phyloP scores from a whole-genome alignment of 1,140 invertebrate genomes.

The Solenopsis fugax region DNA sequence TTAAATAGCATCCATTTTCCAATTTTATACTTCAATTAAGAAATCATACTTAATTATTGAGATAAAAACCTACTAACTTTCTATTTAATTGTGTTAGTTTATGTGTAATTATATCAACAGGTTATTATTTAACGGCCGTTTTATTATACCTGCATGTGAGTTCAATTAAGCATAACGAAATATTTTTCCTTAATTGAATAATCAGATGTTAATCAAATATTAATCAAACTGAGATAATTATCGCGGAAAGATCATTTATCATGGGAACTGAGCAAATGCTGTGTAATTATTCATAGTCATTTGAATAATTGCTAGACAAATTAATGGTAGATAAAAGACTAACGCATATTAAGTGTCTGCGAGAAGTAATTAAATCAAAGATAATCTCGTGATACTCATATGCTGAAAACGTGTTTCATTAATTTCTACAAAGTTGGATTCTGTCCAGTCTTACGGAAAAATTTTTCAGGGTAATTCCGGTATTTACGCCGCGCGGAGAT shows the following conservation, averaged over 20 bases:
- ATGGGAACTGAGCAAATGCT: slow-evolving; percentile 15
- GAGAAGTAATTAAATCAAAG: slow-evolving; percentile 38
- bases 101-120: not conserved
- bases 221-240: slow-evolving; percentile 54
- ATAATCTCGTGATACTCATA: not conserved
- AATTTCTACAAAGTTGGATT: slow-evolving; percentile 10
- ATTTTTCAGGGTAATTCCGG: too few relatives aligned
- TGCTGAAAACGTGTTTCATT: not conserved
- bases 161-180: slow-evolving; percentile 72
- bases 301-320: slow-evolving; percentile 73
- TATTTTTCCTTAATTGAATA: slow-evolving; percentile 75
- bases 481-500: too few relatives aligned
- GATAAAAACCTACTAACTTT: not conserved
- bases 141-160: slow-evolving; percentile 57
- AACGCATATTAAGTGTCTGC: slow-evolving; percentile 1
- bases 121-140: slow-evolving; percentile 4
- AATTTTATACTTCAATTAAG: not conserved
- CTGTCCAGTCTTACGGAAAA: too few relatives aligned
- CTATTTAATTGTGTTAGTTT: not conserved
- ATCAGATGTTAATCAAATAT: slow-evolving; percentile 52
- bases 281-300: slow-evolving; percentile 71
- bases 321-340: slow-evolving; percentile 43
- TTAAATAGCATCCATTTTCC: not conserved
- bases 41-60: not conserved
- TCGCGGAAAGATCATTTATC: slow-evolving; percentile 47